Conservation (phyloP, 2,113 vertebrate genomes). For the Taurulus bubalis region DNA sequence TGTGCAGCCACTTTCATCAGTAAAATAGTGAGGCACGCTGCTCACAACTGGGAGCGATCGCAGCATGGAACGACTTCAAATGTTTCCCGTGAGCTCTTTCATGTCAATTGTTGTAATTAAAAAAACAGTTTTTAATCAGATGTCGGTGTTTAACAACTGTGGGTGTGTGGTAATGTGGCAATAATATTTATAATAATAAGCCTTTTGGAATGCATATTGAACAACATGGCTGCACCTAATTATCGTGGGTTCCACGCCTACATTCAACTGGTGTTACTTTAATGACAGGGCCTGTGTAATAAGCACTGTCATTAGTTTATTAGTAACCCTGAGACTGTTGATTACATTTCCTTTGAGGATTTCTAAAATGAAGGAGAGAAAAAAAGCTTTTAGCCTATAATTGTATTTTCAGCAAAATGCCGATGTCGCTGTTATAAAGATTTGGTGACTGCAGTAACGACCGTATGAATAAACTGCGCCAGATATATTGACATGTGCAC, state of each 20-base stretch:
- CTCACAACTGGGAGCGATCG: not conserved
- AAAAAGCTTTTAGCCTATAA: not conserved
- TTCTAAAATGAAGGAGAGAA: not conserved
- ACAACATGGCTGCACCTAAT: constrained; percentile 17
- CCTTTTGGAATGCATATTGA: not conserved
- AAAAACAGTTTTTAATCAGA: not conserved
- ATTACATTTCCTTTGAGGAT: not conserved
- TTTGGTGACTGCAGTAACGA: not conserved
- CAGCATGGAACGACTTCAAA: constrained; percentile 7
- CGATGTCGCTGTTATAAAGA: not conserved
- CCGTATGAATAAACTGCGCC: too few relatives aligned
- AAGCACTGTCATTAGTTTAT: constrained; percentile 4
- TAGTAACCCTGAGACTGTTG: not conserved
- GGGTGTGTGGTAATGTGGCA: not conserved
- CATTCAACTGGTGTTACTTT: constrained; percentile 24
- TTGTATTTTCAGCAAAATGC: not conserved
- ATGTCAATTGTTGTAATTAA: not conserved
- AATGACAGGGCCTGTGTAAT: constrained; percentile 8
- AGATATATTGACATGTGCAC: not conserved
- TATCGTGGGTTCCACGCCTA: constrained; percentile 4
- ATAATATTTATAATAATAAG: not conserved
- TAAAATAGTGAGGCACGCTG: not conserved
- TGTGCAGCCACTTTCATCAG: not conserved
- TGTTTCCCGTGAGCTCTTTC: not conserved
- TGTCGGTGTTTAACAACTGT: not conserved